phyloP scores from a whole-genome alignment of 2,888 invertebrate species.

The Cremastinae sp. region DNA sequence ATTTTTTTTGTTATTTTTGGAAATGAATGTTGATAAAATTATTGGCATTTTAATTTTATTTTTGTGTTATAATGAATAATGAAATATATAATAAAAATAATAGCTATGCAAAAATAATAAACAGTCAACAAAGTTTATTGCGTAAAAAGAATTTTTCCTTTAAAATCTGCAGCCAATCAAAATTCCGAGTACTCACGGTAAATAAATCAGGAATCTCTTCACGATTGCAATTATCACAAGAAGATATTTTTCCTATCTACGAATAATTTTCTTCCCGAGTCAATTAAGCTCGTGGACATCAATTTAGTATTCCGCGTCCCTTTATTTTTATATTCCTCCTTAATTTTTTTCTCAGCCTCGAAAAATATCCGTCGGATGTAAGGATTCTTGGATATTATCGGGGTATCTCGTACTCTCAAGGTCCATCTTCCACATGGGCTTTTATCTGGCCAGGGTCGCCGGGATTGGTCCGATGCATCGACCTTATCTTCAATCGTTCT shows the following conservation, averaged over 20 bases:
- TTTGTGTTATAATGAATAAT: too few species aligned
- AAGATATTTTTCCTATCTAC: conserved; percentile 45
- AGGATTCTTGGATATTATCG: conserved; percentile 34
- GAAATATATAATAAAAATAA: too few species aligned
- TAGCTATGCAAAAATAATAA: too few species aligned
- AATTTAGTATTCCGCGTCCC: conserved; percentile 41
- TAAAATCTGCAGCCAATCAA: too few species aligned
- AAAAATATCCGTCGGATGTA: background rate
- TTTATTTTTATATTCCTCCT: background rate
- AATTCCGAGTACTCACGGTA: too few species aligned
- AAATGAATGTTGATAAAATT: too few species aligned
- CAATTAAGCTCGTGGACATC: conserved; percentile 64
- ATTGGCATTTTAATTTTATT: too few species aligned
- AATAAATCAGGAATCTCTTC: too few species aligned
- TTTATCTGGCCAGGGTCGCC: conserved; percentile 48
- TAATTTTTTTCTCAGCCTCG: conserved; percentile 1
- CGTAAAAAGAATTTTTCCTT: too few species aligned
- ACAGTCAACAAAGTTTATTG: too few species aligned
- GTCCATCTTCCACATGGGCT: conserved; percentile 31
- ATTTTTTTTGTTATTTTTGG: too few species aligned
- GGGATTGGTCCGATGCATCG: conserved; percentile 36
- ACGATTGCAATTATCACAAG: conserved; percentile 36
- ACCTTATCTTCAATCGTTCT: conserved; percentile 62
- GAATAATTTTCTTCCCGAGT: conserved; percentile 59
- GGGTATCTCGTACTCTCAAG: conserved; percentile 24